Conservation (phyloP, 2,888 invertebrate species). For the Sipunculus nudus region DNA sequence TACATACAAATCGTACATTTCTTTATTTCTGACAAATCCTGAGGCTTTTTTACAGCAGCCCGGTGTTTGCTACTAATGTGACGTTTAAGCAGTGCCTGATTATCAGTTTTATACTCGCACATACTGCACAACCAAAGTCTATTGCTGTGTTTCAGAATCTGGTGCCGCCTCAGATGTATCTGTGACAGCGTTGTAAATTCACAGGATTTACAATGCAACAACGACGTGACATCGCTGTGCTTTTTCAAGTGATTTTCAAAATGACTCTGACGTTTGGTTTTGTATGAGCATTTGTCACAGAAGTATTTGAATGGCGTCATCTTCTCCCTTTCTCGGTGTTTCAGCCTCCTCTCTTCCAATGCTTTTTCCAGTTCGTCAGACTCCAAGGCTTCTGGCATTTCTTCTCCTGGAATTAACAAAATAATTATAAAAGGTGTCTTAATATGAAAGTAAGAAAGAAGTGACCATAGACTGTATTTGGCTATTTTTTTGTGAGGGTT, state of each 20-base stretch:
- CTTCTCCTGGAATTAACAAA: too few relatives aligned
- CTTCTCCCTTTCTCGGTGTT: too few relatives aligned
- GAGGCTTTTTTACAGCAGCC: constrained; percentile 13
- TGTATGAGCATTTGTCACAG: constrained; percentile 67
- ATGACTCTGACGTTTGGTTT: constrained; percentile 67
- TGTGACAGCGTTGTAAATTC: constrained; percentile 63
- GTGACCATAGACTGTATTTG: too few relatives aligned
- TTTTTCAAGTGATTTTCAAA: constrained; percentile 62
- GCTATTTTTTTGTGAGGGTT: too few relatives aligned
- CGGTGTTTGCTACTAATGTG: constrained; percentile 58
- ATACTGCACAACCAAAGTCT: constrained; percentile 47
- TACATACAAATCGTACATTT: constrained; percentile 55
- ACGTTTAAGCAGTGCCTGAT: constrained; percentile 45
- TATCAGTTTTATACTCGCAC: constrained; percentile 60
- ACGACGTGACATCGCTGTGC: constrained; percentile 52
- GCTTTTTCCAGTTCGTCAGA: too few relatives aligned
- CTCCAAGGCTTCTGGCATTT: too few relatives aligned
- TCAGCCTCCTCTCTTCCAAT: too few relatives aligned
- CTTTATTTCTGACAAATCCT: constrained; percentile 15
- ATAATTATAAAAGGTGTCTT: too few relatives aligned
- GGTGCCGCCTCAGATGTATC: constrained; percentile 64
- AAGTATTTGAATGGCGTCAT: constrained; percentile 69
- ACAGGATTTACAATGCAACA: constrained; percentile 61
- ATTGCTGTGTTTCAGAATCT: constrained; percentile 57
- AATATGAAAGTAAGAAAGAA: too few relatives aligned